These are phyloP conservation scores for Catharus fuscescens DNA, from an alignment of 2,113 vertebrate species.

Conservation along the genomic window DNA sequence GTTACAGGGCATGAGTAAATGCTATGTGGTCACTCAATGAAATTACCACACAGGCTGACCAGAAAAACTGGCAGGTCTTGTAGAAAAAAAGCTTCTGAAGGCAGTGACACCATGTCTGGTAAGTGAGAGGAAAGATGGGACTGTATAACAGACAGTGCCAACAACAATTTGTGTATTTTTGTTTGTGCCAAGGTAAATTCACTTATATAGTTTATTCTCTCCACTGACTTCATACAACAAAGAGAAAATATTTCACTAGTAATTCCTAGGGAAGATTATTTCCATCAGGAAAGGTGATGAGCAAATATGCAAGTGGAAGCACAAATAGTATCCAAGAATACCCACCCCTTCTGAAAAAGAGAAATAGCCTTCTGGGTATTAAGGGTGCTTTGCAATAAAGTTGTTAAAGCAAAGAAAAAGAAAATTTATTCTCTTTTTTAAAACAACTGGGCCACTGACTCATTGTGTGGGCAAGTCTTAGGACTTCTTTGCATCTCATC, in stretches of 20 bases:
- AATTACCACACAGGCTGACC: neutral
- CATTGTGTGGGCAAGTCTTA: neutral
- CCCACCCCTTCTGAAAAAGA: neutral
- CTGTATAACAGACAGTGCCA: neutral
- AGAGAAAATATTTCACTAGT: neutral
- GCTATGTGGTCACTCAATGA: neutral
- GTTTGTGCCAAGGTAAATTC: neutral
- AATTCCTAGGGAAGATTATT: neutral
- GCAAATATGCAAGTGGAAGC: neutral
- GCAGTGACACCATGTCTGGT: neutral
- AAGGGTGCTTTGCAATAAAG: neutral
- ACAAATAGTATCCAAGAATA: neutral
- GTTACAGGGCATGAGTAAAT: neutral
- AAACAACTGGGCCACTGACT: slow-evolving; percentile 2
- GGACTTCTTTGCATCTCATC: slow-evolving; percentile 9
- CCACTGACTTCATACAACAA: neutral
- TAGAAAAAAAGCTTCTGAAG: neutral
- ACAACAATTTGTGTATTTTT: neutral
- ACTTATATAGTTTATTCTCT: neutral
- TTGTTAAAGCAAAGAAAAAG: neutral
- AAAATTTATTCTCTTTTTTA: neutral
- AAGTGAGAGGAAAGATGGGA: neutral
- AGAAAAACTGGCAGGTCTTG: neutral
- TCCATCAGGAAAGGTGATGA: neutral
- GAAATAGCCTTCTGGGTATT: neutral